phyloP scores from a whole-genome alignment of 1,140 invertebrate species.

The Camponotus floridanus region DNA sequence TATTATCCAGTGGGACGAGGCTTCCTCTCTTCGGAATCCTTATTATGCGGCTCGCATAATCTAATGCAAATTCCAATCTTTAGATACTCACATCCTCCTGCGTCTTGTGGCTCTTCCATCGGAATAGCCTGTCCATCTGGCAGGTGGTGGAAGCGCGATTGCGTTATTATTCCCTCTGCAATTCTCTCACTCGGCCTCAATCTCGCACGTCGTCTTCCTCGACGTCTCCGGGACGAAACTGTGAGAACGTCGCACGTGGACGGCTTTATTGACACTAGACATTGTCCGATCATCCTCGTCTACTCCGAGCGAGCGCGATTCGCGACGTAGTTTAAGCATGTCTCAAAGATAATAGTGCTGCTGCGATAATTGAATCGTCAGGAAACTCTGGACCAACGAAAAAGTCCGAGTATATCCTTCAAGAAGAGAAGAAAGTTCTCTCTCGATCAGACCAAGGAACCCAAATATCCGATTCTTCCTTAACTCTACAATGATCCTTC shows the following conservation, averaged over 20 bases:
- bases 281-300: background rate
- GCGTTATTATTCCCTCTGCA: slow-evolving; percentile 21
- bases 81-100: slow-evolving; percentile 81
- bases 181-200: slow-evolving; percentile 11
- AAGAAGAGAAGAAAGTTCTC: background rate
- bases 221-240: background rate
- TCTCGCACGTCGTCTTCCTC: slow-evolving; percentile 7
- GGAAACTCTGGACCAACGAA: background rate
- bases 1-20: background rate
- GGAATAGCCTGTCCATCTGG: slow-evolving; percentile 82
- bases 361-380: background rate
- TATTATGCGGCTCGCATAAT: background rate
- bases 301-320: background rate
- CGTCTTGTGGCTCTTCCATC: slow-evolving; percentile 83
- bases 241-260: slow-evolving; percentile 42
- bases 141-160: slow-evolving; percentile 8
- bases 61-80: background rate
- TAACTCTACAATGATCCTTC: background rate
- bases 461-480: background rate
- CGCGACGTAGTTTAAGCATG: background rate
- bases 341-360: background rate
- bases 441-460: background rate
- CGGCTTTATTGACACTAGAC: slow-evolving; percentile 22
- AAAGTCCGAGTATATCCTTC: background rate
- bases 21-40: slow-evolving; percentile 7